Base-by-base conservation (phyloP, 2,888 invertebrate genomes). In the Agrotis segetum region DNA sequence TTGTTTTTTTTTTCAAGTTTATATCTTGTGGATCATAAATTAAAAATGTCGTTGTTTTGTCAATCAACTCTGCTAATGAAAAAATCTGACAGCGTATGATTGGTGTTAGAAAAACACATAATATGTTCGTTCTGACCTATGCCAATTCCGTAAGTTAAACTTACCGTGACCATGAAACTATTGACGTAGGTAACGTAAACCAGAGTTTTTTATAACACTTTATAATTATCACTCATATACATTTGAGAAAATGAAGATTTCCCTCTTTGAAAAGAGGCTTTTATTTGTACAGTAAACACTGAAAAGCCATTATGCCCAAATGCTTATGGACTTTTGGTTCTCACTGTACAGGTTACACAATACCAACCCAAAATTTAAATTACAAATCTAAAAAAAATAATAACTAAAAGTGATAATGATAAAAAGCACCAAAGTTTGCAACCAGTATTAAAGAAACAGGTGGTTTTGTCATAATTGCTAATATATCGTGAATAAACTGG, bases 401-500 rank as follows among this genome's bases (percentile, higher is more conserved):
- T 58, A 52, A 79, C 50, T 14, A 21, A 56, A 52, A 17, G 4
- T 58, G 61, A 74, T 79, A 52, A 16, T 44, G 21, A 11, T 40
- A 17, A 47, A 61, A 40, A 53, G 49, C 40, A 81, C 68, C 55
- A 53, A 21, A 81, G 49, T 66, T 74, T 59, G 46, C 61, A 68
- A 16, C 46, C 24, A 13, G 13, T 56, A 46, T 40, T 40, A 40
- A 9, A 52, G 44, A 58, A 49, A 58, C 58, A 65, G 34, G 56
- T 77, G 16, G 17, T 55, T 2, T 47, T 24, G 16, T n/a, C 19
- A 46, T 47, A 53, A 67, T 53, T n/a, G 58, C 21, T 59, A 58
- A 56, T 59, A 61, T 78, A 59, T 68, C n/a, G 47, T 62, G 34
- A 24, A 13, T 2, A 14, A 67, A 79, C 60, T 29, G 21, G 61